Conservation (phyloP, 35 echinoderm and acorn worm genomes). For the Apostichopus japonicus region DNA sequence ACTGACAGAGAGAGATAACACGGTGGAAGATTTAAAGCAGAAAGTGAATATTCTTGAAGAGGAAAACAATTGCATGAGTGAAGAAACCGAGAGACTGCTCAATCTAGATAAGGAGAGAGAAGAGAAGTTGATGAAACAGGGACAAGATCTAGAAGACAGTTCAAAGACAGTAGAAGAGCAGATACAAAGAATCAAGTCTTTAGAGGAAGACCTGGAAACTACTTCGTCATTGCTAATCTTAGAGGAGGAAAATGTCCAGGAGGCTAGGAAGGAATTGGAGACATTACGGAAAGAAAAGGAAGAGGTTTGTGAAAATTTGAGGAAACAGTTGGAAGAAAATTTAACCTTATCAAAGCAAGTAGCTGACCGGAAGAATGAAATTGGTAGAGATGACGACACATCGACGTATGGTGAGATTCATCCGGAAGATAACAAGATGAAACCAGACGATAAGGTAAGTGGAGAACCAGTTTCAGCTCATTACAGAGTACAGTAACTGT, state of each 20-base stretch:
- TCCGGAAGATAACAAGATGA: not conserved
- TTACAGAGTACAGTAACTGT: too few relatives aligned
- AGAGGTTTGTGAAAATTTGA: not conserved
- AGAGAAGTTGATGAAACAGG: slow-evolving; percentile 26
- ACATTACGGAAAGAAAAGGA: slow-evolving; percentile 6
- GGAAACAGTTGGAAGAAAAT: not conserved
- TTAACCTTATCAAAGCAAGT: not conserved
- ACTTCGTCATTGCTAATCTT: not conserved
- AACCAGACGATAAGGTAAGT: not conserved
- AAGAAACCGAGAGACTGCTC: not conserved
- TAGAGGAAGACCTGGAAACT: not conserved
- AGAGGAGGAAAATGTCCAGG: slow-evolving; percentile 10
- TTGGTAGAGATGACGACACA: not conserved
- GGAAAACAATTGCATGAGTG: not conserved
- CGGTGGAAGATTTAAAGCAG: slow-evolving; percentile 21
- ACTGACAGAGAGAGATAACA: not conserved
- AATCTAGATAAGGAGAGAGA: slow-evolving; percentile 3
- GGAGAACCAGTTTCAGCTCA: not conserved
- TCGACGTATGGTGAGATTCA: not conserved
- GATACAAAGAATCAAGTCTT: not conserved
- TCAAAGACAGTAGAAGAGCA: slow-evolving; percentile 5
- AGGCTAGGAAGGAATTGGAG: not conserved
- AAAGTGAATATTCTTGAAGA: slow-evolving; percentile 10
- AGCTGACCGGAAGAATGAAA: not conserved
- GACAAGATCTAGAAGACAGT: slow-evolving; percentile 69